Conservation (phyloP, 2,113 vertebrate species). For the chimpanzee (Pan troglodytes) region DNA sequence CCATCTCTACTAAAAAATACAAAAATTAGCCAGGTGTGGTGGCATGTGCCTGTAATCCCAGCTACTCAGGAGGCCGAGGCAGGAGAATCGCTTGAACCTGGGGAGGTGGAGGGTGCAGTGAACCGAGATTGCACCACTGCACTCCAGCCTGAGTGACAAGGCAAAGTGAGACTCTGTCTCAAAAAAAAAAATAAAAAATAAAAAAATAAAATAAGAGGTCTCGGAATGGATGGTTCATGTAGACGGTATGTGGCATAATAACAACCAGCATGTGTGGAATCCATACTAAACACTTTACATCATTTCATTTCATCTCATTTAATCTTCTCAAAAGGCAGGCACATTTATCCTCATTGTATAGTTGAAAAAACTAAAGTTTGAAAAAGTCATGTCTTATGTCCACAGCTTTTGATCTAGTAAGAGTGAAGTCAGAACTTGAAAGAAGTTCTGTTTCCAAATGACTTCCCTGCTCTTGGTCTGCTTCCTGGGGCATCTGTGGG, state of each 20-base stretch:
- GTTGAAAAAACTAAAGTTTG: background rate
- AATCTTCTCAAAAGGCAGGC: background rate
- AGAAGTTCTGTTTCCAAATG: background rate
- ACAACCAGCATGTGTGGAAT: background rate
- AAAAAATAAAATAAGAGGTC: background rate
- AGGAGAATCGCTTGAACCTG: no score
- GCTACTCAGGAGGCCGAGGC: no score
- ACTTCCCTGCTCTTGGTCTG: accelerated
- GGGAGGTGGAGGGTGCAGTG: no score
- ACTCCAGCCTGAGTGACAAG: no score
- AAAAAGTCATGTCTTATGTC: background rate
- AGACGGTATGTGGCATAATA: background rate
- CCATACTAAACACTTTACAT: background rate
- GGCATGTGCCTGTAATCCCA: no score
- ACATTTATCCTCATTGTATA: background rate
- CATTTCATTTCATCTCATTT: background rate
- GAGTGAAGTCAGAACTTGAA: background rate
- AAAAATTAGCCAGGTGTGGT: no score
- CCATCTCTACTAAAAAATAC: no score
- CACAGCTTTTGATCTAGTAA: background rate
- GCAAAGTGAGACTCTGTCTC: no score
- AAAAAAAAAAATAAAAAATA: no score
- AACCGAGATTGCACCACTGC: no score
- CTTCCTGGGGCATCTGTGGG: no score
- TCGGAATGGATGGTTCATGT: background rate